Evolutionary conservation across 2,888 invertebrate species (phyloP).

Genomic region (Polyommatus icarus): DNA sequence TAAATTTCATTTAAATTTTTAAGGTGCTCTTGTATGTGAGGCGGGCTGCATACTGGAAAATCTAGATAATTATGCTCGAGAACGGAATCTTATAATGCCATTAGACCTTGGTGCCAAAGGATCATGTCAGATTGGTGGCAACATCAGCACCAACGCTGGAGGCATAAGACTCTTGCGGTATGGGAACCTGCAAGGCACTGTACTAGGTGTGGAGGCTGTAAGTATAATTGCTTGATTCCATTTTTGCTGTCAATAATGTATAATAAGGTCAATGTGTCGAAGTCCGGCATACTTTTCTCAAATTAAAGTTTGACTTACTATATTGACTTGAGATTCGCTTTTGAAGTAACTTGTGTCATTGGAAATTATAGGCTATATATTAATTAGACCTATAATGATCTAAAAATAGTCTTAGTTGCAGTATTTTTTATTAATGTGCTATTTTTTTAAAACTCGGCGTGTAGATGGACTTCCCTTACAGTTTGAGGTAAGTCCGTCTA

Average conservation of each 20-base stretch:
- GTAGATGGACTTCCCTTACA: no score
- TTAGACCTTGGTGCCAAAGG: slow-evolving; percentile 98
- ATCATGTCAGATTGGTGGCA: slow-evolving; percentile 97
- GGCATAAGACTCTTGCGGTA: slow-evolving; percentile 96
- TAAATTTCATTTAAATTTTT: slow-evolving; percentile 22
- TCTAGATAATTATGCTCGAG: slow-evolving; percentile 87
- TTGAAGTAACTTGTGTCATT: no score
- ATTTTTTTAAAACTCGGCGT: no score
- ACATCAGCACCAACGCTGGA: slow-evolving; percentile 97
- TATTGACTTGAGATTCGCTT: no score
- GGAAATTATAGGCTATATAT: no score
- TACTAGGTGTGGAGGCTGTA: slow-evolving; percentile 96
- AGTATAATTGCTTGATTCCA: slow-evolving; percentile 50
- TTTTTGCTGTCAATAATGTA: not conserved
- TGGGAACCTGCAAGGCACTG: slow-evolving; percentile 95
- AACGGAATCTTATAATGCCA: slow-evolving; percentile 93
- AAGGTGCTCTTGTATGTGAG: slow-evolving; percentile 90
- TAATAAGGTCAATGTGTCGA: no score
- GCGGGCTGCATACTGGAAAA: slow-evolving; percentile 96
- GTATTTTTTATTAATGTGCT: no score
- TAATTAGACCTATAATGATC: no score
- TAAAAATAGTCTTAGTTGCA: no score
- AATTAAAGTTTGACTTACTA: no score
- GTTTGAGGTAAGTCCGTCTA: no score
- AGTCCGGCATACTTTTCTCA: no score